Percentiles rank a stretch among this genome's conserved stretches.
phyloP scores from a whole-genome alignment of 2,797 vertebrate species.

The Chaetodon trifasciatus region DNA sequence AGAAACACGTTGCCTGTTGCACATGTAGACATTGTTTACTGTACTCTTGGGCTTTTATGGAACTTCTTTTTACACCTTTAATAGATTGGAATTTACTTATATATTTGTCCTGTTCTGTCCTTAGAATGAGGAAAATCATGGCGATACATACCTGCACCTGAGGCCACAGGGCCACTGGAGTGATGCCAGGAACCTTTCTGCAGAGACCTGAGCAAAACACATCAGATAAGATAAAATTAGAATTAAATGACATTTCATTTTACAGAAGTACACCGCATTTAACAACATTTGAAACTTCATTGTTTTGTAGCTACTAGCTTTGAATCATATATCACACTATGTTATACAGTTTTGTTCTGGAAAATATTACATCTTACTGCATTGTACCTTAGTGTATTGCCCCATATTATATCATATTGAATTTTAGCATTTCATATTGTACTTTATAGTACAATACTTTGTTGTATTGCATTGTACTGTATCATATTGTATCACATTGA shows the following conservation, averaged over 20 bases:
- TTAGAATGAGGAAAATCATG: neutral
- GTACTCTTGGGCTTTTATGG: neutral
- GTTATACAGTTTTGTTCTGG: neutral
- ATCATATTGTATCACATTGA: too few relatives aligned
- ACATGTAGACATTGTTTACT: neutral
- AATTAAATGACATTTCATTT: neutral
- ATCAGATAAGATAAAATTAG: neutral
- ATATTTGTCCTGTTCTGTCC: neutral
- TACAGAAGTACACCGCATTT: neutral
- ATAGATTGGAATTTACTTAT: neutral
- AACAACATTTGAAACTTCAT: neutral
- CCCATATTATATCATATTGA: neutral
- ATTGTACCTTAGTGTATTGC: neutral
- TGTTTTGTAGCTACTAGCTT: neutral
- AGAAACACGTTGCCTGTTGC: neutral
- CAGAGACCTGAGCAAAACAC: conserved; percentile 75
- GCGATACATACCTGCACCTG: conserved; percentile 58
- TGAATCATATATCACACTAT: conserved; percentile 4
- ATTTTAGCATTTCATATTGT: neutral
- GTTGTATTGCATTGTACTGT: neutral
- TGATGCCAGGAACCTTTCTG: conserved; percentile 87
- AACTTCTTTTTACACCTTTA: neutral
- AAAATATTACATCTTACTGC: neutral
- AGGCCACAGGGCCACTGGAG: conserved; percentile 79
- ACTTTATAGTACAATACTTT: neutral